Percentiles rank a stretch among this genome's conserved stretches.
Conservation (phyloP, 1,140 invertebrate genomes). For the Rhopalosiphum maidis region DNA sequence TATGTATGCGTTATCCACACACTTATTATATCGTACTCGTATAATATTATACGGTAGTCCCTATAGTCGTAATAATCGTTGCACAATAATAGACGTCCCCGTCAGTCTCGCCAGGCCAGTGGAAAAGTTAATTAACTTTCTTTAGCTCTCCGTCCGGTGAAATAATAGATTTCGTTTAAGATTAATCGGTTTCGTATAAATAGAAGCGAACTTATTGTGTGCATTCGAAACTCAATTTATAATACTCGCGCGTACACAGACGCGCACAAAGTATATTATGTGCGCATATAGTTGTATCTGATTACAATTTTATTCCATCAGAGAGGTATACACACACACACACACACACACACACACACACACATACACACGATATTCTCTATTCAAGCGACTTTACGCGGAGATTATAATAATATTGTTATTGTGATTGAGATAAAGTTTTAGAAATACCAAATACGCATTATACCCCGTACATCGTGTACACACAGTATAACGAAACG, state of each 20-base stretch:
- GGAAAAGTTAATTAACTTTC: conserved; percentile 43
- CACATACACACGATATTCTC: background rate
- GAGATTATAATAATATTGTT: background rate
- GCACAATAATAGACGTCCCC: background rate
- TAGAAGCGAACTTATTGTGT: conserved; percentile 22
- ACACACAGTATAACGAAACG: background rate
- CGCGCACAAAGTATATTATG: background rate
- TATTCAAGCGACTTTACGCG: background rate
- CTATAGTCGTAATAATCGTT: background rate
- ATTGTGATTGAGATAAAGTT: background rate
- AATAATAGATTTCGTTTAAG: conserved; percentile 46
- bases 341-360: background rate
- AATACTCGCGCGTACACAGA: background rate
- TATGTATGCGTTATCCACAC: no score
- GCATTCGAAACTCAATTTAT: conserved; percentile 3
- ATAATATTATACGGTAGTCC: background rate
- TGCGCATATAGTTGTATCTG: background rate
- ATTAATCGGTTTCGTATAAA: conserved; percentile 13
- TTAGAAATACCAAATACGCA: background rate
- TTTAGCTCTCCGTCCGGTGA: background rate
- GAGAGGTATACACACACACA: background rate
- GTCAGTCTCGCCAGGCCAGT: background rate
- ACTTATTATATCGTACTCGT: background rate
- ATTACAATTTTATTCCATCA: conserved; percentile 7
- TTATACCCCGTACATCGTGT: no score